These are phyloP conservation scores for Lepidostoma basale DNA, from an alignment of 1,140 invertebrate genomes.

Conservation along the genomic window DNA sequence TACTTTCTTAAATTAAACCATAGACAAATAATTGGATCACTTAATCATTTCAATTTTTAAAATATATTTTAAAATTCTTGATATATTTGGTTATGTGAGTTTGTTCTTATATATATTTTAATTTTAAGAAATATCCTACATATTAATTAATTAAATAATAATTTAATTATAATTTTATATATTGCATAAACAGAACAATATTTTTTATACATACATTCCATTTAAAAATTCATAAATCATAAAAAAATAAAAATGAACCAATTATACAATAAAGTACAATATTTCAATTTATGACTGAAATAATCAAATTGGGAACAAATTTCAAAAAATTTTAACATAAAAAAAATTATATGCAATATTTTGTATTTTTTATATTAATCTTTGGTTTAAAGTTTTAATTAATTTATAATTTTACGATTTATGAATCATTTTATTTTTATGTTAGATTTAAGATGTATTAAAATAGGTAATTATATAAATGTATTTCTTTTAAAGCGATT, in stretches of 20 bases:
- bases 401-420: not conserved
- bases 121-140: no score
- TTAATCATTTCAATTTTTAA: not conserved
- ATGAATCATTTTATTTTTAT: not conserved
- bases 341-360: conserved; percentile 13
- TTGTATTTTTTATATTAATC: not conserved
- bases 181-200: not conserved
- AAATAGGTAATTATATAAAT: not conserved
- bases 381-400: conserved; percentile 21
- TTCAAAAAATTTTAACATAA: not conserved
- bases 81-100: conserved; percentile 11
- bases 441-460: not conserved
- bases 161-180: not conserved
- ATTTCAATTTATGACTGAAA: not conserved
- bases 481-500: not conserved
- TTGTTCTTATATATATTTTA: not conserved
- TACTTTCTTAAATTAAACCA: not conserved
- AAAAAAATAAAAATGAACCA: not conserved
- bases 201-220: not conserved
- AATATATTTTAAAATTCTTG: not conserved
- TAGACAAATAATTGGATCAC: not conserved
- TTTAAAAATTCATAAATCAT: not conserved
- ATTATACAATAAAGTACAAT: not conserved
- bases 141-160: not conserved
- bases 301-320: not conserved